Percentiles rank a stretch among this genome's conserved stretches.
These are phyloP conservation scores for Diuraphis noxia DNA, from an alignment of 1,140 invertebrate genomes.

Conservation along the genomic window DNA sequence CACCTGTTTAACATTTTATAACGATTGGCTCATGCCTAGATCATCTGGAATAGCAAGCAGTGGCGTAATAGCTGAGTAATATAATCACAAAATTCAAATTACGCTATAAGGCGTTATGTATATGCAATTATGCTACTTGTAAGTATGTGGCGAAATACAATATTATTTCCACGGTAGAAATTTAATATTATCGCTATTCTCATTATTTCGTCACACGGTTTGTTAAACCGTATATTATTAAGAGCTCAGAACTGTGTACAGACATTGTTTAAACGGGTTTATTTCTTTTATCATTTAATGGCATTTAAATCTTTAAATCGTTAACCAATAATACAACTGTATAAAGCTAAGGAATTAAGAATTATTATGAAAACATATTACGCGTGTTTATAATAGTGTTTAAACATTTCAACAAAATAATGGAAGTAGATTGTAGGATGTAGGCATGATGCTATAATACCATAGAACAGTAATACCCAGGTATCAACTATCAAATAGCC, in stretches of 20 bases:
- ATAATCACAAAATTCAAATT: conserved; percentile 1
- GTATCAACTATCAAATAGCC: background rate
- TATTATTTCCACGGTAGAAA: background rate
- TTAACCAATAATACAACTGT: background rate
- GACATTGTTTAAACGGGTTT: background rate
- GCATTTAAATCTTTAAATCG: background rate
- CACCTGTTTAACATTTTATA: conserved; percentile 9
- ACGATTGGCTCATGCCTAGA: background rate
- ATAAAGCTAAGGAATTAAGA: background rate
- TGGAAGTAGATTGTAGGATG: background rate
- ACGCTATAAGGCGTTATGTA: background rate
- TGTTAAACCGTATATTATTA: background rate
- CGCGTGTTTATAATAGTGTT: background rate
- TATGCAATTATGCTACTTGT: conserved; percentile 20
- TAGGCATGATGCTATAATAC: background rate
- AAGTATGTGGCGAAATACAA: background rate
- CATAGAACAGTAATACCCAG: too few relatives aligned
- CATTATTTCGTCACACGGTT: background rate
- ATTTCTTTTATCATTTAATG: background rate
- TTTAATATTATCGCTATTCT: background rate
- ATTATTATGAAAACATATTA: background rate
- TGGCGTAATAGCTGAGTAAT: background rate
- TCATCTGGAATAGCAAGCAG: background rate
- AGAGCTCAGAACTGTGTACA: background rate
- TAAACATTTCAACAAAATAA: background rate